Conservation (phyloP, 1,140 invertebrate species). For the Steinernema feltiae region DNA sequence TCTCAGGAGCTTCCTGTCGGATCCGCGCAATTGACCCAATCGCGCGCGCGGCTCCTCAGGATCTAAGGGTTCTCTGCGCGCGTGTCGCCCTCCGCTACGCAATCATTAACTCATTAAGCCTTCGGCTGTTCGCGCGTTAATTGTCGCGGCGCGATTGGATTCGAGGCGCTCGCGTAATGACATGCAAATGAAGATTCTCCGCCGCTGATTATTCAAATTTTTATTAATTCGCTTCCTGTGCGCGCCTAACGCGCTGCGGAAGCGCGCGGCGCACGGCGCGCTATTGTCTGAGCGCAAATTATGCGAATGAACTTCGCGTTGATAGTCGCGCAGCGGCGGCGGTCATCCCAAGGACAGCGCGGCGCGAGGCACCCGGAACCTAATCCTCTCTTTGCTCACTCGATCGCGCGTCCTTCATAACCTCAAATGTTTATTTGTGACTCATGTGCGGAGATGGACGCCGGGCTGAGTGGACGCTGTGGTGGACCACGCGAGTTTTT, state of each 20-base stretch:
- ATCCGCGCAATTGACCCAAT: not conserved
- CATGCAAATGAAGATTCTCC: not conserved
- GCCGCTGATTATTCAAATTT: conserved; percentile 5
- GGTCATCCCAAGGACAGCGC: not conserved
- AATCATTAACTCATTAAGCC: conserved; percentile 13
- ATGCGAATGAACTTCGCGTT: conserved; percentile 4
- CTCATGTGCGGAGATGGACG: not conserved
- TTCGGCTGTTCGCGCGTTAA: conserved; percentile 3
- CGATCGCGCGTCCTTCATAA: not conserved
- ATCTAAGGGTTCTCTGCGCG: not conserved
- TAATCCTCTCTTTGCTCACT: conserved; percentile 1
- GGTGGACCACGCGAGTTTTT: no score
- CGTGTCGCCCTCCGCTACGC: not conserved
- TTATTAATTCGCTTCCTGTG: conserved; percentile 12
- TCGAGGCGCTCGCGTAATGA: not conserved
- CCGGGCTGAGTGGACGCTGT: not conserved
- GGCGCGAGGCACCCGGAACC: not conserved
- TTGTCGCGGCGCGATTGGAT: conserved; percentile 12
- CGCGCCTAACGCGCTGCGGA: not conserved
- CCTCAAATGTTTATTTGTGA: conserved; percentile 10
- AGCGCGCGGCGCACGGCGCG: not conserved
- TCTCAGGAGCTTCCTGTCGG: not conserved
- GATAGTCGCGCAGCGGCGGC: not conserved
- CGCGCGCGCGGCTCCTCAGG: not conserved
- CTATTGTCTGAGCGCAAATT: conserved; percentile 5